phyloP scores from a whole-genome alignment of 2,797 vertebrate genomes.

The Catamblyrhynchus diadema region DNA sequence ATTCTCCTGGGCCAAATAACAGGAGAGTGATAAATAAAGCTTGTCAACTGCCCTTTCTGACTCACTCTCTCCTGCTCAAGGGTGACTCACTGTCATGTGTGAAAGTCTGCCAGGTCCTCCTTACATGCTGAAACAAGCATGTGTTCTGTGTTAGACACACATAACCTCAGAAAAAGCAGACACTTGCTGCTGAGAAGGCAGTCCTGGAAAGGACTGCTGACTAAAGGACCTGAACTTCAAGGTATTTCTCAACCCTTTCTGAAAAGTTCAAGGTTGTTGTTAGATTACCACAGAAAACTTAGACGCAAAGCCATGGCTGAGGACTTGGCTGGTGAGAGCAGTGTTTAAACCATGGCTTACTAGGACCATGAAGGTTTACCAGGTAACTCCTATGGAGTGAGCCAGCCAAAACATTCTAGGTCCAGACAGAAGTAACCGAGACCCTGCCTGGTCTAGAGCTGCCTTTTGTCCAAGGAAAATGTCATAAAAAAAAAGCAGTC shows the following conservation, averaged over 20 bases:
- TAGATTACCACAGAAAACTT: constrained; percentile 13
- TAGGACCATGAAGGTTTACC: not conserved
- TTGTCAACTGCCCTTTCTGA: constrained; percentile 61
- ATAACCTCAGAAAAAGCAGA: constrained; percentile 4
- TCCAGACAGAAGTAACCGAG: not conserved
- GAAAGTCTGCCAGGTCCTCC: constrained; percentile 37
- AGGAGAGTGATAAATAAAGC: constrained; percentile 63
- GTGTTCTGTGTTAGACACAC: not conserved
- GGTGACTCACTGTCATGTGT: constrained; percentile 58
- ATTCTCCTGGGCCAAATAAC: constrained; percentile 43
- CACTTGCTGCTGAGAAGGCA: not conserved
- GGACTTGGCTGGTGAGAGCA: not conserved
- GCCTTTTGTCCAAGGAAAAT: not conserved
- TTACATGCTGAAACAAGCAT: constrained; percentile 62
- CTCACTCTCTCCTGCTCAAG: constrained; percentile 53
- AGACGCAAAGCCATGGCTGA: not conserved
- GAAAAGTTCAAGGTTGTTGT: constrained; percentile 32
- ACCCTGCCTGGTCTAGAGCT: not conserved
- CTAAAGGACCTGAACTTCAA: constrained; percentile 43
- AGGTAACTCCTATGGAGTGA: not conserved
- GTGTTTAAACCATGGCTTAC: not conserved
- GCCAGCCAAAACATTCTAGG: not conserved
- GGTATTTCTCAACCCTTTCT: constrained; percentile 48
- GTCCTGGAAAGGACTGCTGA: constrained; percentile 33
- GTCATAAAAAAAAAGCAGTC: not conserved